Evolutionary conservation across 2,888 invertebrate species (phyloP).

Genomic region (Orthonychiurus folsomi): DNA sequence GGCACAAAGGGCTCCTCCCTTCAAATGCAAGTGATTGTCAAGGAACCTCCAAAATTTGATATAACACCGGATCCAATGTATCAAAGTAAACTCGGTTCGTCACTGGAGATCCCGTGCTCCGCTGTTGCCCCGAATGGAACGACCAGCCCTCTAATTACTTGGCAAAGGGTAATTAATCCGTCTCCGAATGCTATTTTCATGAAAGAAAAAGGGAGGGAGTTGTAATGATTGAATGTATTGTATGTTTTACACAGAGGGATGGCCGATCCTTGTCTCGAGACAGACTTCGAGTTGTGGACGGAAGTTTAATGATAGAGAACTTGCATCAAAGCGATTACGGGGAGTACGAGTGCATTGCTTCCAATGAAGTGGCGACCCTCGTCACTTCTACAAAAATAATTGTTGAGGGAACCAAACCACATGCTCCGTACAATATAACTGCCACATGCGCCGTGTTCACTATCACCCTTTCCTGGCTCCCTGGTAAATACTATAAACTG

Average conservation of each 20-base stretch:
- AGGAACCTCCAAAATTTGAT: constrained; percentile 86
- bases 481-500: constrained; percentile 60
- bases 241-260: constrained; percentile 52
- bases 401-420: constrained; percentile 89
- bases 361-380: constrained; percentile 92
- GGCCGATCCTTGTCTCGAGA: constrained; percentile 71
- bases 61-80: constrained; percentile 84
- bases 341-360: constrained; percentile 88
- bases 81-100: constrained; percentile 78
- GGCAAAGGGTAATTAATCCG: constrained; percentile 67
- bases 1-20: constrained; percentile 84
- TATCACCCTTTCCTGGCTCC: constrained; percentile 84
- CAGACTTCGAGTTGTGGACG: constrained; percentile 67
- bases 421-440: constrained; percentile 91
- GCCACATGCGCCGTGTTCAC: constrained; percentile 82
- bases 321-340: constrained; percentile 81
- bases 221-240: not conserved
- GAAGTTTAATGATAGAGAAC: constrained; percentile 75
- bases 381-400: constrained; percentile 80
- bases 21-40: constrained; percentile 69
- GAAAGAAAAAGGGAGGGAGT: constrained; percentile 7
- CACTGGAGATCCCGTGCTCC: constrained; percentile 90
- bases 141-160: constrained; percentile 77
- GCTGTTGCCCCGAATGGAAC: constrained; percentile 79
- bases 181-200: no score